phyloP scores from a whole-genome alignment of 2,113 vertebrate genomes.

The Pterocles gutturalis region DNA sequence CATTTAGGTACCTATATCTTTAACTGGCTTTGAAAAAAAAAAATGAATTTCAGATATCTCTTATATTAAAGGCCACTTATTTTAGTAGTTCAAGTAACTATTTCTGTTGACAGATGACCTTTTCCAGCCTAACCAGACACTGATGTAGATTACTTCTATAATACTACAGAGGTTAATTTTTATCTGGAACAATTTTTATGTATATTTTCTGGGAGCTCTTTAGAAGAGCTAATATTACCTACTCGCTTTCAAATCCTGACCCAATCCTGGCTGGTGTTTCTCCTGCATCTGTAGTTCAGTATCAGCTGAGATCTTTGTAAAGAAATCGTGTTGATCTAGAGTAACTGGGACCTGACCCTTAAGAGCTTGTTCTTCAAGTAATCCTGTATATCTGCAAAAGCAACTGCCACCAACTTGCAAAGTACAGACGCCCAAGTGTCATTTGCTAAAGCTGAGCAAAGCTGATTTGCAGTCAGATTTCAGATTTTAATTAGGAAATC shows the following conservation, averaged over 20 bases:
- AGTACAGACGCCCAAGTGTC: not conserved
- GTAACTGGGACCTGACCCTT: not conserved
- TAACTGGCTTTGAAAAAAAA: not conserved
- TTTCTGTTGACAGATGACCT: not conserved
- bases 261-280: not conserved
- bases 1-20: rapidly evolving
- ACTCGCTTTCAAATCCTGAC: not conserved
- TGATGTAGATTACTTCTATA: not conserved
- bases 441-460: not conserved
- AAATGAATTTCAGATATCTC: not conserved
- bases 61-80: not conserved
- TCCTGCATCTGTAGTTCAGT: not conserved
- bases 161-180: not conserved
- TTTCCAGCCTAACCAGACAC: not conserved
- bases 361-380: not conserved
- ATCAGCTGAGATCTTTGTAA: not conserved
- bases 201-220: not conserved
- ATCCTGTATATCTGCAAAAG: not conserved
- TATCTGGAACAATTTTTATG: not conserved
- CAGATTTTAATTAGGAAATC: not conserved
- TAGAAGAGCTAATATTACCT: not conserved
- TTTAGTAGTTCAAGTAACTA: not conserved
- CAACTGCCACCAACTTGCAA: not conserved
- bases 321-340: not conserved
- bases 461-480: not conserved